A percentile compares a stretch with the other conserved stretches of the same genome.
These are phyloP conservation scores for Jacana jacana DNA, from an alignment of 2,113 vertebrate genomes.

Conservation along the genomic window DNA sequence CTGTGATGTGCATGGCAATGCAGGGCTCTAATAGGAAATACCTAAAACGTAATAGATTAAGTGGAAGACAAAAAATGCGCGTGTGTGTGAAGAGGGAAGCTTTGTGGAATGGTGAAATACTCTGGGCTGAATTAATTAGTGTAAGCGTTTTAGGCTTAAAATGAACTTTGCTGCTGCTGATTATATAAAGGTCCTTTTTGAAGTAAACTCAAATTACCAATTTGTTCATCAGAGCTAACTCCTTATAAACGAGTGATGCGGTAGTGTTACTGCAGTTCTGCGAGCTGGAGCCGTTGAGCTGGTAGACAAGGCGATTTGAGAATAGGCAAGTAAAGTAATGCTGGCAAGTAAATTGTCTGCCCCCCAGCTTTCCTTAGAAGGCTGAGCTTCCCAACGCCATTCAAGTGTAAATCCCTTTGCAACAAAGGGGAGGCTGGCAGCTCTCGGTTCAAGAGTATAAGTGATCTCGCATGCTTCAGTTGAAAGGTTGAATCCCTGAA, in stretches of 20 bases:
- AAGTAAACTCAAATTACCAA: neutral
- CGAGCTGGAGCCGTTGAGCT: neutral
- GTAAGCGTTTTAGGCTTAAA: neutral
- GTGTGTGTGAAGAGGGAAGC: neutral
- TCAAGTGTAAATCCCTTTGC: constrained; percentile 39
- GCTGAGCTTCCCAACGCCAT: neutral
- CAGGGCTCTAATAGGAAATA: neutral
- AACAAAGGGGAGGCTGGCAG: constrained; percentile 36
- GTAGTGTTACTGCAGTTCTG: neutral
- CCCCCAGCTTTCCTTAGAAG: neutral
- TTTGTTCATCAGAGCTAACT: neutral
- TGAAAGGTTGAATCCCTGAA: constrained; percentile 41
- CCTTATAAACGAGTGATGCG: neutral
- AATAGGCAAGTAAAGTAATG: neutral
- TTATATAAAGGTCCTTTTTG: neutral
- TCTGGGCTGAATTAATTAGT: neutral
- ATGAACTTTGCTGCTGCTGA: neutral
- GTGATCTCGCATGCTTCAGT: constrained; percentile 20
- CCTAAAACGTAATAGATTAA: neutral
- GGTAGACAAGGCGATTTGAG: neutral
- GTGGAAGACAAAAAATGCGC: neutral
- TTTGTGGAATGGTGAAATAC: neutral
- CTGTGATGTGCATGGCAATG: neutral
- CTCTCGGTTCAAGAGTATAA: constrained; percentile 26
- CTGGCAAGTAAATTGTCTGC: neutral